Evolutionary conservation across 2,113 vertebrate genomes (phyloP), one percentile per base, ranked within the genome.

Genomic region (Donacobius atricapilla): DNA sequence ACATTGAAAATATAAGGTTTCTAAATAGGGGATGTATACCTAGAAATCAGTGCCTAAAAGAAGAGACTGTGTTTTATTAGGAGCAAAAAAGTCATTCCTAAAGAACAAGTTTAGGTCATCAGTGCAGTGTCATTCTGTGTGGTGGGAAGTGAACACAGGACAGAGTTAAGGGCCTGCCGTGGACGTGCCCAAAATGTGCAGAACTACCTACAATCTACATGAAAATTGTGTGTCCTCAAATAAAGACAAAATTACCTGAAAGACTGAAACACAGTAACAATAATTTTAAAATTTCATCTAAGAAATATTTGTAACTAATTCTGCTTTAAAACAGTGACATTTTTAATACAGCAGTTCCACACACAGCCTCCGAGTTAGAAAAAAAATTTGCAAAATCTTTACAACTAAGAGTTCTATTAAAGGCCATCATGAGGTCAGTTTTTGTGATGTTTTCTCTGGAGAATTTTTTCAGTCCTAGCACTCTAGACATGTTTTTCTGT

Each of bases 181-280:
- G 15, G 7, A 3, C 1, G 0, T 24, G 24, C 21, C 35, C 9
- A 3, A 16, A 69, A 37, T 10, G 9, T 16, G 30, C 11, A 15
- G 10, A 31, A 25, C 50, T 69, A 7, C 44, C 33, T 44, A 11
- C 16, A 51, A 3, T 19, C 19, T 25, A 12, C 8, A 19, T 31
- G 25, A 37, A 94, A 84, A 3, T 5, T 18, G 5, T 25, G 16
- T 54, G 40, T 42, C 56, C 48, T 64, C 72, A 86, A 58, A 61
- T 17, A 63, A 50, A 70, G 10, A 27, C 31, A 64, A 40, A 78
- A 63, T 16, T 84, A 50, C 33, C 30, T 39, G 12, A 35, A 63
- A 82, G 79, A 71, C 21, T 15, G 20, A 70, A 81, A 65, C n/a
- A 53, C 2, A 4, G 12, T 16, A 78, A 40, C 23, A 63, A 35